A percentile compares a stretch with the other conserved stretches of the same genome.
phyloP scores from a whole-genome alignment of 2,888 invertebrate species.

The Prenolepis imparis region DNA sequence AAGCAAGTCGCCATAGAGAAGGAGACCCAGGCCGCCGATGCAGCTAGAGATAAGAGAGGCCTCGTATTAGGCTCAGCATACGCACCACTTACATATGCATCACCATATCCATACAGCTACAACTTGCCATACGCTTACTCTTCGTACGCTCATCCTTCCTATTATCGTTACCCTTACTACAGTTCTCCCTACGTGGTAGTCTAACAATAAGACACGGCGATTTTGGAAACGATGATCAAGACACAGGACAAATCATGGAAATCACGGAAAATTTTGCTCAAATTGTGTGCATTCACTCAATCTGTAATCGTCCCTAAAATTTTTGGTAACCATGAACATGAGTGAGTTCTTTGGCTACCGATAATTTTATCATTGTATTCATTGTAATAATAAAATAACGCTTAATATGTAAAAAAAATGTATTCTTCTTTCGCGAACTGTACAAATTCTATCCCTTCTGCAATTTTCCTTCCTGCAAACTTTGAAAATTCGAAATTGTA shows the following conservation, averaged over 20 bases:
- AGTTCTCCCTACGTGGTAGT: conserved; percentile 49
- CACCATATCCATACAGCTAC: conserved; percentile 61
- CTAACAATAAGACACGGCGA: conserved; percentile 56
- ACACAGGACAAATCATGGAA: conserved; percentile 54
- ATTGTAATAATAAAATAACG: conserved; percentile 37
- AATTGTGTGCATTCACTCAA: neutral
- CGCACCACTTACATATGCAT: conserved; percentile 67
- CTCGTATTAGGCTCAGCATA: conserved; percentile 64
- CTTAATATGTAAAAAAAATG: neutral
- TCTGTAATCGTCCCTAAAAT: neutral
- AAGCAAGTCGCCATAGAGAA: conserved; percentile 45
- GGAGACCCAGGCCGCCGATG: conserved; percentile 44
- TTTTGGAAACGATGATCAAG: neutral
- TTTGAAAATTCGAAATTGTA: neutral
- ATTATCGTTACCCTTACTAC: conserved; percentile 72
- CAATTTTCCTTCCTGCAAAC: neutral
- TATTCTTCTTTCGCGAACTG: neutral
- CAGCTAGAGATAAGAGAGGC: conserved; percentile 79
- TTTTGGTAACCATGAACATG: neutral
- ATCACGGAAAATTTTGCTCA: conserved; percentile 13
- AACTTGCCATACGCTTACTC: conserved; percentile 74
- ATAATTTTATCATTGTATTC: neutral
- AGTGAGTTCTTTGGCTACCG: neutral
- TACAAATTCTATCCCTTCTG: neutral
- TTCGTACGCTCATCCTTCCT: conserved; percentile 75